These are phyloP conservation scores for Epinotia demarniana DNA, from an alignment of 2,888 invertebrate species.

Conservation along the genomic window DNA sequence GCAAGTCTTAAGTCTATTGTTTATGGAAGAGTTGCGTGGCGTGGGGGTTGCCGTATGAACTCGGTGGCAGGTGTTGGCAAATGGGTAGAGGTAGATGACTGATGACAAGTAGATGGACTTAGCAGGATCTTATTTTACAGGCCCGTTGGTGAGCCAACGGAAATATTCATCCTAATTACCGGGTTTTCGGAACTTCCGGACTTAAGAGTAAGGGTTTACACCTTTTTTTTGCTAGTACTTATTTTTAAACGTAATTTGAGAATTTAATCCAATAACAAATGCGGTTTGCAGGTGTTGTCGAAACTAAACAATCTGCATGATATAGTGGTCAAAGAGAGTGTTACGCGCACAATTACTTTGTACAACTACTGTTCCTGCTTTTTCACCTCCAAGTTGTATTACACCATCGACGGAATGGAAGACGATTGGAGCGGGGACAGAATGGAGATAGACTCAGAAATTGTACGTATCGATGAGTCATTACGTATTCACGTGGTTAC, in stretches of 20 bases:
- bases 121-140: constrained; percentile 58
- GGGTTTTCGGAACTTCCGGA: constrained; percentile 78
- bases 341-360: constrained; percentile 60
- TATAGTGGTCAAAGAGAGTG: constrained; percentile 67
- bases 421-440: constrained; percentile 69
- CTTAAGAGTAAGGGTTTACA: constrained; percentile 62
- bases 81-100: too few relatives aligned
- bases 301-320: constrained; percentile 72
- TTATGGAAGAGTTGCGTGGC: too few relatives aligned
- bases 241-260: too few relatives aligned
- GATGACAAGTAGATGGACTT: background rate
- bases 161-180: constrained; percentile 69
- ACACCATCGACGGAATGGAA: constrained; percentile 68
- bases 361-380: constrained; percentile 74
- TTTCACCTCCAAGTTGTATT: constrained; percentile 72
- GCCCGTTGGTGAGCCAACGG: constrained; percentile 74
- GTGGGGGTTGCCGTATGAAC: too few relatives aligned
- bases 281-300: constrained; percentile 67
- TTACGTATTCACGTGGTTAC: background rate
- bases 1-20: too few relatives aligned
- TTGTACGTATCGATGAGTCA: constrained; percentile 63
- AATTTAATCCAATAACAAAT: too few relatives aligned
- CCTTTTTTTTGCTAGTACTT: background rate
- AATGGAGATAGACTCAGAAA: constrained; percentile 67
- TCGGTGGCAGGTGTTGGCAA: too few relatives aligned